phyloP scores from a whole-genome alignment of 2,888 invertebrate species.

The Drosophila demipolita region DNA sequence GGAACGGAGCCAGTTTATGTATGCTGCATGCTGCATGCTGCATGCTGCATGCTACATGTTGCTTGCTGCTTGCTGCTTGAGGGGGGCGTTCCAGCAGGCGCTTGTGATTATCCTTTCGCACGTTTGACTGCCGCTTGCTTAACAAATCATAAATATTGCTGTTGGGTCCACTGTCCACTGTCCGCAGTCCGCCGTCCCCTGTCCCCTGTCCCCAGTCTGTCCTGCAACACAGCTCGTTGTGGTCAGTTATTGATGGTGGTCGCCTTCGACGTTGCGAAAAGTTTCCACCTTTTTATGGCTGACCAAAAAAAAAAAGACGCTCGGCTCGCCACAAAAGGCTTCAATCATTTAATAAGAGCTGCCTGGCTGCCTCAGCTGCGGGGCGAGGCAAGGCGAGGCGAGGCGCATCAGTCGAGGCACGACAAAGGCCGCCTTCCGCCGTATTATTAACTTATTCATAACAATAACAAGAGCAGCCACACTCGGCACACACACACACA shows the following conservation, averaged over 20 bases:
- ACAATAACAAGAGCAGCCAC: slow-evolving; percentile 78
- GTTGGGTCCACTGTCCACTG: slow-evolving; percentile 29
- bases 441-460: slow-evolving; percentile 86
- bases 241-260: slow-evolving; percentile 76
- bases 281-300: slow-evolving; percentile 74
- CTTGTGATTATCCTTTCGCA: slow-evolving; percentile 83
- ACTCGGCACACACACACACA: slow-evolving; percentile 1
- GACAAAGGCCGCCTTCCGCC: slow-evolving; percentile 85
- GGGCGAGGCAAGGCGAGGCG: slow-evolving; percentile 11
- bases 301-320: slow-evolving; percentile 37
- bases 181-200: slow-evolving; percentile 3
- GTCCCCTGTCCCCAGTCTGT: slow-evolving; percentile 9
- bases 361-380: slow-evolving; percentile 23
- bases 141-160: slow-evolving; percentile 78
- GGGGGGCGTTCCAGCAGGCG: slow-evolving; percentile 75
- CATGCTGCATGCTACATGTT: slow-evolving; percentile 2
- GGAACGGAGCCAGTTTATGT: slow-evolving; percentile 37
- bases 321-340: slow-evolving; percentile 56
- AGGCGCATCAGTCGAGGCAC: slow-evolving; percentile 60
- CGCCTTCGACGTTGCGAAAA: slow-evolving; percentile 63
- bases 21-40: slow-evolving; percentile 5
- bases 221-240: slow-evolving; percentile 48
- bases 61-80: slow-evolving; percentile 15
- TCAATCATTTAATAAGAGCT: slow-evolving; percentile 81
- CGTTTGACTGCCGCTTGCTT: slow-evolving; percentile 81